These are phyloP conservation scores for Athalia cordata DNA, from an alignment of 2,888 invertebrate genomes.

Conservation along the genomic window DNA sequence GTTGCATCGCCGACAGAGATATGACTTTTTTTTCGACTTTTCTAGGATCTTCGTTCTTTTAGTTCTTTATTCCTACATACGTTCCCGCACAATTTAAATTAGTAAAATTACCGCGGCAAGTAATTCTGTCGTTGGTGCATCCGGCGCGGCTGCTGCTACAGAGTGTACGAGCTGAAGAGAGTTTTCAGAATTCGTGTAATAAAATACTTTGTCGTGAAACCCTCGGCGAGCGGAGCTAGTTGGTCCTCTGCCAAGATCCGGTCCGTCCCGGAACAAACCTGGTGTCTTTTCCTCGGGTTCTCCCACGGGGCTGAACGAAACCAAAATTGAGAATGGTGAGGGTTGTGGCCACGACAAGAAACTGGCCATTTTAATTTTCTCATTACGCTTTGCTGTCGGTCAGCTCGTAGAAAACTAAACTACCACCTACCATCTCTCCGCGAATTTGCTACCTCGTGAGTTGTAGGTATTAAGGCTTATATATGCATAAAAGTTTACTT, in stretches of 20 bases:
- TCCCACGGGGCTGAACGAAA: constrained; percentile 44
- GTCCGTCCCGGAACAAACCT: constrained; percentile 45
- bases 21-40: too few relatives aligned
- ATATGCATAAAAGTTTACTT: not conserved
- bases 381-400: constrained; percentile 52
- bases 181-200: constrained; percentile 64
- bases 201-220: constrained; percentile 62
- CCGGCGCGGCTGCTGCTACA: constrained; percentile 32
- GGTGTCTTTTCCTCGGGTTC: constrained; percentile 45
- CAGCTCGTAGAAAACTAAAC: constrained; percentile 19
- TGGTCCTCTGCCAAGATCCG: constrained; percentile 56
- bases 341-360: constrained; percentile 38
- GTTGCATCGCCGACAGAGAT: too few relatives aligned
- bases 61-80: too few relatives aligned
- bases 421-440: not conserved
- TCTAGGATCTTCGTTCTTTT: too few relatives aligned
- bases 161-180: constrained; percentile 44
- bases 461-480: not conserved
- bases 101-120: not conserved
- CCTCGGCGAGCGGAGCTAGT: constrained; percentile 52
- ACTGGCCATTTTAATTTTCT: constrained; percentile 54
- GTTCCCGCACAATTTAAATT: too few relatives aligned
- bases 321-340: constrained; percentile 33
- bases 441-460: not conserved
- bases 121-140: constrained; percentile 12